Conservation (phyloP, 2,888 invertebrate genomes). For the Himalopsyche japonica region DNA sequence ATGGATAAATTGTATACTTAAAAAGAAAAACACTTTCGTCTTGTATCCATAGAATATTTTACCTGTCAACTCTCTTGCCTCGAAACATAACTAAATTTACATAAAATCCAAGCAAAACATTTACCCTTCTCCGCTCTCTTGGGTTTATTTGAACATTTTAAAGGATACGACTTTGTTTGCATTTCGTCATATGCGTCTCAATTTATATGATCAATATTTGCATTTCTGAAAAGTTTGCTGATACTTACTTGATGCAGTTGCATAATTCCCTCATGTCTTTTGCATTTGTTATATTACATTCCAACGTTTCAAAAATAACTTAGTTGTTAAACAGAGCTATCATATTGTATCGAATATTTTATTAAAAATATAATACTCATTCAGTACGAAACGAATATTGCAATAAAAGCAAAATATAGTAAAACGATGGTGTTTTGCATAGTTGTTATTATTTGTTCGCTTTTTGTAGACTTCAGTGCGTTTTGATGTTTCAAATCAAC, state of each 20-base stretch:
- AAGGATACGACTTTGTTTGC: not conserved
- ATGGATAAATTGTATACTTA: not conserved
- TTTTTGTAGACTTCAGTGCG: not conserved
- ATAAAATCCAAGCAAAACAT: constrained; percentile 34
- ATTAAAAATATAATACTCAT: not conserved
- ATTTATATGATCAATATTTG: not conserved
- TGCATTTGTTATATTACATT: too few relatives aligned
- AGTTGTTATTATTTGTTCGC: not conserved
- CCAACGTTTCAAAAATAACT: too few relatives aligned
- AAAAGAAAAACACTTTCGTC: not conserved
- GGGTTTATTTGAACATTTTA: not conserved
- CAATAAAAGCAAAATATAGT: not conserved
- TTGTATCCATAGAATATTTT: not conserved
- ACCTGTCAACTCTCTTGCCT: constrained; percentile 25
- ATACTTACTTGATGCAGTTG: too few relatives aligned
- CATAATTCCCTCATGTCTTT: too few relatives aligned
- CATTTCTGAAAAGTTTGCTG: not conserved
- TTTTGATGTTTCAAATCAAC: not conserved
- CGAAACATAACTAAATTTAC: constrained; percentile 30
- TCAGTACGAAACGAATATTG: not conserved
- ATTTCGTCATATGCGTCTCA: not conserved
- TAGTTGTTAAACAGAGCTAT: too few relatives aligned
- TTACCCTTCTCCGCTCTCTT: constrained; percentile 11
- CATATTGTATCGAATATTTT: too few relatives aligned
- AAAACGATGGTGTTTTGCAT: not conserved